Evolutionary conservation across 2,888 invertebrate species (phyloP).

Genomic region (Chelonus formosanus): DNA sequence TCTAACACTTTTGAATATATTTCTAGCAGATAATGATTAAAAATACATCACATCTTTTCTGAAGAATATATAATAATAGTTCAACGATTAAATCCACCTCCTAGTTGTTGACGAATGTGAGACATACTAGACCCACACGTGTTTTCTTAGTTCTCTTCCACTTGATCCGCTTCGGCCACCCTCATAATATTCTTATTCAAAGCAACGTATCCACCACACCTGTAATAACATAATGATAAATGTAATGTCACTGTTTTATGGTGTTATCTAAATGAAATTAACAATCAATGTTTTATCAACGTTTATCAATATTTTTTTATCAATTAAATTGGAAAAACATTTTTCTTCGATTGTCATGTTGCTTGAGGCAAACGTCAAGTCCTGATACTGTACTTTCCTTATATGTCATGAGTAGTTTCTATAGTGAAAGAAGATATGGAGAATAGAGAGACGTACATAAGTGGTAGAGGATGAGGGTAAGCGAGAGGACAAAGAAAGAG

Average conservation of each 20-base stretch:
- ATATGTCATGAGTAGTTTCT: constrained; percentile 55
- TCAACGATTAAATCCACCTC: constrained; percentile 27
- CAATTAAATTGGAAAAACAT: constrained; percentile 34
- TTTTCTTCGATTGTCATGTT: constrained; percentile 46
- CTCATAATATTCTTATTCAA: neutral
- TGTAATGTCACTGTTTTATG: neutral
- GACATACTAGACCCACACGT: constrained; percentile 30
- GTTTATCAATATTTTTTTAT: neutral
- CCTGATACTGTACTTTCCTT: constrained; percentile 52
- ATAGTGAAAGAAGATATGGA: constrained; percentile 17
- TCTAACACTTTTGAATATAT: too few species aligned
- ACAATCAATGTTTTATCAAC: constrained; percentile 4
- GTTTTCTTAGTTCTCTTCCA: neutral
- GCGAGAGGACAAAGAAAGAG: constrained; percentile 15
- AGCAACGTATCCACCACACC: constrained; percentile 1
- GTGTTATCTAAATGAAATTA: neutral
- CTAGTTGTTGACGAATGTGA: constrained; percentile 25
- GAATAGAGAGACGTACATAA: constrained; percentile 29
- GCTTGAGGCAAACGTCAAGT: constrained; percentile 10
- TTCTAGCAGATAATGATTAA: too few species aligned
- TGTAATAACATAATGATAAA: constrained; percentile 8
- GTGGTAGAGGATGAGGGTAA: constrained; percentile 24
- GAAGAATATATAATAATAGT: neutral
- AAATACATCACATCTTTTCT: too few species aligned
- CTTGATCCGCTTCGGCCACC: neutral